A percentile compares a stretch with the other conserved stretches of the same genome.
Evolutionary conservation across 2,113 vertebrate genomes (phyloP).

Genomic region (Pollachius pollachius): DNA sequence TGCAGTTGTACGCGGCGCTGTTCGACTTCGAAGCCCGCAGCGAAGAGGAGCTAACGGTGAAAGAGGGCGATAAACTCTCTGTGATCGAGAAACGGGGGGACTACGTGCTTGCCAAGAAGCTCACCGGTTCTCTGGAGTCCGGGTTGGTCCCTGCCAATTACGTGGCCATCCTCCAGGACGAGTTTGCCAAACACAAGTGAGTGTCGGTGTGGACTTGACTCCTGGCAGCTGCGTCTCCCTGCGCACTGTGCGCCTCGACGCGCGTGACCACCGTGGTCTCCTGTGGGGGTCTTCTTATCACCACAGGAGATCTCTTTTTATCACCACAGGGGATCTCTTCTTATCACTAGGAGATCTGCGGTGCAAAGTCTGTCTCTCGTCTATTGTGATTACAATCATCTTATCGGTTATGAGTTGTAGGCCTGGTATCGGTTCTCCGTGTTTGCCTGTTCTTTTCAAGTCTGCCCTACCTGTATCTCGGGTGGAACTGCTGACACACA

Average conservation of each 20-base stretch:
- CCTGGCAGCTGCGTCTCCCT: background rate
- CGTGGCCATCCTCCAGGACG: conserved; percentile 80
- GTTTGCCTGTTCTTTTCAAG: too few relatives aligned
- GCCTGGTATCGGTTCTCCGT: too few relatives aligned
- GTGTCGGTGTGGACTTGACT: conserved; percentile 42
- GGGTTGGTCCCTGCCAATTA: conserved; percentile 85
- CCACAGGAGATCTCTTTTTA: too few relatives aligned
- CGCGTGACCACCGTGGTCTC: background rate
- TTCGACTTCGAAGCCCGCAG: conserved; percentile 84
- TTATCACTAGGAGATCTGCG: too few relatives aligned
- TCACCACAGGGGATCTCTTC: too few relatives aligned
- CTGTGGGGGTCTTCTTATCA: too few relatives aligned
- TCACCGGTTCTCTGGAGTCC: conserved; percentile 75
- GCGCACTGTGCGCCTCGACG: background rate
- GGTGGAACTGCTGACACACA: too few relatives aligned
- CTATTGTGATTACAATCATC: too few relatives aligned
- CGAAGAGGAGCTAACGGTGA: conserved; percentile 81
- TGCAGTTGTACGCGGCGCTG: conserved; percentile 78
- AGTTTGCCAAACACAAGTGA: conserved; percentile 82
- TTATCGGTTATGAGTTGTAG: too few relatives aligned
- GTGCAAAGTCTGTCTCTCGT: too few relatives aligned
- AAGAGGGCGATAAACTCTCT: conserved; percentile 82
- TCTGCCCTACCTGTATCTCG: too few relatives aligned
- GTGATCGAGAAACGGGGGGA: conserved; percentile 83
- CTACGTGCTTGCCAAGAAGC: conserved; percentile 81